Conservation (phyloP, 2,888 invertebrate species). For the Agriopis marginaria region DNA sequence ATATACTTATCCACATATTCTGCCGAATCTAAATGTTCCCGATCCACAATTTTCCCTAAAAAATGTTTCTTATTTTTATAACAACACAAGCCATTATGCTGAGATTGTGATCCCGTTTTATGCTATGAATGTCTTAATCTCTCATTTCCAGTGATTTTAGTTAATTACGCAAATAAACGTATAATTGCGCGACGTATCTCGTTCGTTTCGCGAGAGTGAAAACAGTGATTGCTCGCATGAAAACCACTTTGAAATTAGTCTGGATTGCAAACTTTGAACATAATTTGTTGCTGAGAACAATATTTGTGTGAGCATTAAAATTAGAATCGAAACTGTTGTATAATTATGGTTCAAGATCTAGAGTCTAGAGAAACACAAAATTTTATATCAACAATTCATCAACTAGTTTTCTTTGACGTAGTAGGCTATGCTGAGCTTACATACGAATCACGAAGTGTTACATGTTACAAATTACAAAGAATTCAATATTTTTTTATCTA, state of each 20-base stretch:
- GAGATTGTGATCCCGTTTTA: slow-evolving; percentile 31
- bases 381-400: not conserved
- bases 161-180: slow-evolving; percentile 58
- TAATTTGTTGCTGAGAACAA: slow-evolving; percentile 44
- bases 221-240: slow-evolving; percentile 59
- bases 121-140: slow-evolving; percentile 42
- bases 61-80: no score
- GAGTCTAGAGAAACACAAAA: slow-evolving; percentile 4
- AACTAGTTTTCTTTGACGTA: no score
- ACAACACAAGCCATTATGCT: not conserved
- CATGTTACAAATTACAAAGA: no score
- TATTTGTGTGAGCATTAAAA: slow-evolving; percentile 38
- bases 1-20: no score
- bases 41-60: no score
- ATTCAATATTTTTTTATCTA: no score
- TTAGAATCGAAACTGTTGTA: slow-evolving; percentile 45
- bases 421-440: no score
- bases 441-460: no score
- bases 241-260: slow-evolving; percentile 59
- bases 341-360: slow-evolving; percentile 21
- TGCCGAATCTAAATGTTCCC: no score
- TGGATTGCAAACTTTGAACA: slow-evolving; percentile 59
- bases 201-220: slow-evolving; percentile 59
- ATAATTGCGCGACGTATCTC: slow-evolving; percentile 54
- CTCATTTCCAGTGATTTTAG: slow-evolving; percentile 55